Base-by-base conservation (phyloP, 2,888 invertebrate species). In the Ichneumon xanthorius region DNA sequence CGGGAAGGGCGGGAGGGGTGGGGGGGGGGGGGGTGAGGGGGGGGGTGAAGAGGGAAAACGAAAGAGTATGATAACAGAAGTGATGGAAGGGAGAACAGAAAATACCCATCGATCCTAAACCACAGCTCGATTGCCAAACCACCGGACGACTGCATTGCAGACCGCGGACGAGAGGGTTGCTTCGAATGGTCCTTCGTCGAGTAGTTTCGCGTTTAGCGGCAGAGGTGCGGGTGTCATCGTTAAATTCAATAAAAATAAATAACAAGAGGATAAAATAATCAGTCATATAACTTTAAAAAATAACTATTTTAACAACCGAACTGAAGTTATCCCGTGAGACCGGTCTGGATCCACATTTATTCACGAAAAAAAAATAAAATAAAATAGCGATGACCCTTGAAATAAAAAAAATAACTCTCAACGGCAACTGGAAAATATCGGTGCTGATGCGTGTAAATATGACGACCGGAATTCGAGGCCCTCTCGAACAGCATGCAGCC, bases 61-160 rank as follows among this genome's bases (percentile, higher is more conserved):
- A 37, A 63, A 71, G 61, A 82, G 63, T 53, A 76, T 6, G 22
- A 76, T 58, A 76, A 58, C 16, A 14, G 30, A 14, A 48, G 22
- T 33, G 50, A n/a, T 19, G 16, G 33, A 65, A 73, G 53, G 45
- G 48, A 50, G 40, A 55, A 80, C 50, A 22, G 65, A 65, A 30
- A 48, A 53, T 67, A 83, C 88, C 87, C 90, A 91, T 91, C 89
- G 91, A 92, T 90, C 90, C 22, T 76, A 88, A 84, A 92, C 92
- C 91, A 88, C 92, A 92, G 89, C 88, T 88, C 91, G 90, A 92
- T 92, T 92, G 91, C 91, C 92, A 92, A 91, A 92, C 92, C 91
- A 83, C 92, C 81, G 40, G 30, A 19, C 87, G 90, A 89, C 91
- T 92, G 92, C 92, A 91, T 86, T 91, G 92, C 92, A 91, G 90